Conservation (phyloP, 2,888 invertebrate genomes). For the Xylota sylvarum region DNA sequence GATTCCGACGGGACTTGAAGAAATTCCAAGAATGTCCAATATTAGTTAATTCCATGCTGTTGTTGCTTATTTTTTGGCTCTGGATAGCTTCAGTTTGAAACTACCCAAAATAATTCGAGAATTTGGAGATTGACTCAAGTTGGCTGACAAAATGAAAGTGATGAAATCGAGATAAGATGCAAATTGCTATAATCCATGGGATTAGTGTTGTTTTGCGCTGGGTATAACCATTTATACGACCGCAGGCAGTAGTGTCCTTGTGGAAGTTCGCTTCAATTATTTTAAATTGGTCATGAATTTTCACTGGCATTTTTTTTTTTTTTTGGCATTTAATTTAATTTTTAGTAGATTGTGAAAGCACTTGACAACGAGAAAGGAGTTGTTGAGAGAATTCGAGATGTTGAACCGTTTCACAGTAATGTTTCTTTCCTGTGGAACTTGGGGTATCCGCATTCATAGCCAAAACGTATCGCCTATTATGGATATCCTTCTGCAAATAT, state of each 20-base stretch:
- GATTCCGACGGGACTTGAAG: slow-evolving; percentile 32
- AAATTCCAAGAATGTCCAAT: slow-evolving; percentile 22
- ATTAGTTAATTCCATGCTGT: slow-evolving; percentile 24
- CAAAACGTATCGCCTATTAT: too few species aligned
- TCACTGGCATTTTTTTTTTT: background rate
- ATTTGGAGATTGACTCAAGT: background rate
- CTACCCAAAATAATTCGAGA: background rate
- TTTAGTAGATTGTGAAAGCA: too few species aligned
- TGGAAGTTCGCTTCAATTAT: slow-evolving; percentile 18
- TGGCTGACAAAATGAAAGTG: slow-evolving; percentile 12
- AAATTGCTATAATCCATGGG: slow-evolving; percentile 36
- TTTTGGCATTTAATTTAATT: slow-evolving; percentile 2
- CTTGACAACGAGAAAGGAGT: too few species aligned
- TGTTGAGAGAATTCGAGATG: too few species aligned
- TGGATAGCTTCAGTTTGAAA: background rate
- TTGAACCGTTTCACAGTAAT: too few species aligned
- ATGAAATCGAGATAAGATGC: slow-evolving; percentile 41
- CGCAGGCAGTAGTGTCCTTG: slow-evolving; percentile 25
- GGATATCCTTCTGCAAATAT: too few species aligned
- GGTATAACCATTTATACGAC: slow-evolving; percentile 19
- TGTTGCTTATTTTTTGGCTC: background rate
- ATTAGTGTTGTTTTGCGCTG: slow-evolving; percentile 18
- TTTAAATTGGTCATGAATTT: slow-evolving; percentile 21
- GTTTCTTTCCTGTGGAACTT: too few species aligned
- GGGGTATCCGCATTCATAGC: too few species aligned